Conservation (phyloP, 2,888 invertebrate species). For the Chaetogeoica ovagalla region DNA sequence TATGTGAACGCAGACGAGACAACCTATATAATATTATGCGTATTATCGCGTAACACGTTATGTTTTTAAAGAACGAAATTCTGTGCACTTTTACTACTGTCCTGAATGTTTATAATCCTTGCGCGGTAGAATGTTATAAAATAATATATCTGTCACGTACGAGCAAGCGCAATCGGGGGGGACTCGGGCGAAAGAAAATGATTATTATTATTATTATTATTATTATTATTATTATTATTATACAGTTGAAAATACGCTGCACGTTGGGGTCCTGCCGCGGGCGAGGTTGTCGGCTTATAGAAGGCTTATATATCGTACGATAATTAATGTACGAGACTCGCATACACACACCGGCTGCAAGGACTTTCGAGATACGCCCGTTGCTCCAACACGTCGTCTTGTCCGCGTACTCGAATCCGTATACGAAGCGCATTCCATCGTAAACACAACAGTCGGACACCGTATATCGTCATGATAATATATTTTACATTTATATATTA, state of each 20-base stretch:
- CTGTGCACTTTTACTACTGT: conserved; percentile 15
- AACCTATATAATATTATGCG: background rate
- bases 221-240: background rate
- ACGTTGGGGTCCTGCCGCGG: background rate
- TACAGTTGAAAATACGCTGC: too few species aligned
- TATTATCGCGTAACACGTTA: background rate
- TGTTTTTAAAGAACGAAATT: too few species aligned
- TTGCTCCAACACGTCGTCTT: background rate
- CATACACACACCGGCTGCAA: conserved; percentile 20
- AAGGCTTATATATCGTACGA: too few species aligned
- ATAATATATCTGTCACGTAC: conserved; percentile 14
- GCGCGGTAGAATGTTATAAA: conserved; percentile 27
- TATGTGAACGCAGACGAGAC: too few species aligned
- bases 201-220: background rate
- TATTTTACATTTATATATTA: too few species aligned
- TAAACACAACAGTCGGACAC: too few species aligned
- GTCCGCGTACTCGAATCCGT: too few species aligned
- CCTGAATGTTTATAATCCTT: background rate
- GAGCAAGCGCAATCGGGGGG: background rate
- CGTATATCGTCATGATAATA: too few species aligned
- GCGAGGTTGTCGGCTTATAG: conserved; percentile 28
- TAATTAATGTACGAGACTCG: conserved; percentile 10
- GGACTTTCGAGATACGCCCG: conserved; percentile 28
- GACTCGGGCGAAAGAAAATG: too few species aligned
- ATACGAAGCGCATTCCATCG: too few species aligned